Evolutionary conservation across 2,888 invertebrate species (phyloP).

Genomic region (Sinodicranocentrus sp.): DNA sequence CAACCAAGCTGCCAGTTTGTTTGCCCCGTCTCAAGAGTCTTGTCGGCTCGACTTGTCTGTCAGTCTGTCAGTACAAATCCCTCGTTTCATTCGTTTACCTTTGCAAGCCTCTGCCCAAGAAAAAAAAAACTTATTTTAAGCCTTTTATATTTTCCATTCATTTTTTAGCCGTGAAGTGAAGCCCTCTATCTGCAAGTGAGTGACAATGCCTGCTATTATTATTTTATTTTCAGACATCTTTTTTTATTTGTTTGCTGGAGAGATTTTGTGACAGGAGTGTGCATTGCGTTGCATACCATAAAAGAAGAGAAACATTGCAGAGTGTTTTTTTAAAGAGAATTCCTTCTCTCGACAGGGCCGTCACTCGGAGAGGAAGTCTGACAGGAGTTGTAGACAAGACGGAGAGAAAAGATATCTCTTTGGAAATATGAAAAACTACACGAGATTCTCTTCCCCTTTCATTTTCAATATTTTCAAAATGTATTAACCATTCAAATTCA

Average conservation of each 20-base stretch:
- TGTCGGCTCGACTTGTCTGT: conserved; percentile 58
- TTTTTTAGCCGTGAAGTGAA: background rate
- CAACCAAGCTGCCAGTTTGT: conserved; percentile 65
- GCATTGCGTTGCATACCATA: background rate
- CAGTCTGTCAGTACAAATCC: conserved; percentile 64
- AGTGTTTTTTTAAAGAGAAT: background rate
- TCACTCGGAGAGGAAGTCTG: background rate
- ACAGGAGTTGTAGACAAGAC: conserved; percentile 14
- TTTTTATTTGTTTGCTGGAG: background rate
- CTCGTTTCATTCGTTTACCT: conserved; percentile 58
- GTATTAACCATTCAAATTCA: conserved; percentile 69
- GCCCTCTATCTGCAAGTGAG: background rate
- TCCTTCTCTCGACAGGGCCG: background rate
- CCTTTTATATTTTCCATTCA: conserved; percentile 2
- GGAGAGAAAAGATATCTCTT: background rate
- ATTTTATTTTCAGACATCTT: conserved; percentile 12
- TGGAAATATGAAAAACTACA: conserved; percentile 25
- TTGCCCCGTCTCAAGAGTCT: conserved; percentile 56
- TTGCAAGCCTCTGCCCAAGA: conserved; percentile 35
- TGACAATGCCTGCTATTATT: conserved; percentile 19
- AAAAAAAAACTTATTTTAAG: conserved; percentile 2
- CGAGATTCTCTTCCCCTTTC: conserved; percentile 46
- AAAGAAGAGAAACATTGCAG: no score
- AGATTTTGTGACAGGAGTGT: conserved; percentile 5
- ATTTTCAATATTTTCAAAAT: conserved; percentile 66